phyloP scores from a whole-genome alignment of 2,113 vertebrate genomes.

The Fregetta grallaria region DNA sequence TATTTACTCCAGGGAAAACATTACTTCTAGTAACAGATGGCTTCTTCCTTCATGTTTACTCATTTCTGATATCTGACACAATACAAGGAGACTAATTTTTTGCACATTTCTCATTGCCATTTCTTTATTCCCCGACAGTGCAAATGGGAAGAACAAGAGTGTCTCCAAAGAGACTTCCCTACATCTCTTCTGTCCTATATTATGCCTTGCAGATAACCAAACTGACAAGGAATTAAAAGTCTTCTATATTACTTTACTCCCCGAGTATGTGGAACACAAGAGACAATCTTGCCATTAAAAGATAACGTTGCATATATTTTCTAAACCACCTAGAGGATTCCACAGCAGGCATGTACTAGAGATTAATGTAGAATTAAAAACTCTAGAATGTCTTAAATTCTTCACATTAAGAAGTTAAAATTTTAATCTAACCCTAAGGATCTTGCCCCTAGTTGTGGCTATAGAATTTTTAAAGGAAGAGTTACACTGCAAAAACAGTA shows the following conservation, averaged over 20 bases:
- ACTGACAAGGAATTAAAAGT: not conserved
- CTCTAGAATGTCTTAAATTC: not conserved
- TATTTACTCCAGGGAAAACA: not conserved
- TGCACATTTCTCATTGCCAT: not conserved
- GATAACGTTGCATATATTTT: not conserved
- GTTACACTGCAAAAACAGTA: not conserved
- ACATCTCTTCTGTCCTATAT: not conserved
- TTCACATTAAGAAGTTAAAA: not conserved
- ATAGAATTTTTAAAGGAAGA: not conserved
- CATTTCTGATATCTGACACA: not conserved
- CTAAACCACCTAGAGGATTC: not conserved
- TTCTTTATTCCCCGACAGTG: not conserved
- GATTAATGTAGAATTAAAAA: not conserved
- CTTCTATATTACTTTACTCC: not conserved
- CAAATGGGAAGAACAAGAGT: not conserved
- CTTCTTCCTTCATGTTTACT: not conserved
- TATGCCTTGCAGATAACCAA: not conserved
- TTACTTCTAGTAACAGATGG: not conserved
- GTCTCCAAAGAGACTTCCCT: not conserved
- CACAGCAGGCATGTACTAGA: not conserved
- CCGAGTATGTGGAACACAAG: not conserved
- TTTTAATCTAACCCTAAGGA: not conserved
- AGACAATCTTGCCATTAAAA: not conserved
- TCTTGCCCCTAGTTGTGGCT: accelerated
- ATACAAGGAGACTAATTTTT: not conserved